phyloP scores from a whole-genome alignment of 2,797 vertebrate species.

The Acrocephalus scirpaceus region DNA sequence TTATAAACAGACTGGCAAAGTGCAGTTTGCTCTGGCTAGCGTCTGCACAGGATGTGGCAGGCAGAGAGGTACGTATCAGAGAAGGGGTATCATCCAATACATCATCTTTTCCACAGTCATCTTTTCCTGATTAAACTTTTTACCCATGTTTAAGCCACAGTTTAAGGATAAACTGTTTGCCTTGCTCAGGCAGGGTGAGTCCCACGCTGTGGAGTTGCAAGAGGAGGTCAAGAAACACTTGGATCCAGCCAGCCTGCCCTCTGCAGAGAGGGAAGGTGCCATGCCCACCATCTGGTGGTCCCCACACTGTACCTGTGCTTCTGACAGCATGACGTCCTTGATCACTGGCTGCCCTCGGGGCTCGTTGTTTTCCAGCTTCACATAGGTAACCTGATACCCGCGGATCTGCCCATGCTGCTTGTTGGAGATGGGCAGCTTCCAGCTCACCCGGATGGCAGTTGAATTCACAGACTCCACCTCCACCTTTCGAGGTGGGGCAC shows the following conservation, averaged over 20 bases:
- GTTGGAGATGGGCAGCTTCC: conserved; percentile 89
- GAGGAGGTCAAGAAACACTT: not conserved
- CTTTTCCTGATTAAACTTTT: not conserved
- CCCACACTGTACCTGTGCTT: conserved; percentile 85
- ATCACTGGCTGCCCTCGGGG: conserved; percentile 87
- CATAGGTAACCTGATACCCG: conserved; percentile 92
- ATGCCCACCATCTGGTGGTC: not conserved
- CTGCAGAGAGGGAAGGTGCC: not conserved
- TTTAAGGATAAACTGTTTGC: not conserved
- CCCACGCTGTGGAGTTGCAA: not conserved
- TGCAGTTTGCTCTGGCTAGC: not conserved
- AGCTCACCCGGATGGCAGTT: conserved; percentile 88
- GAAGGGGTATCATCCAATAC: not conserved
- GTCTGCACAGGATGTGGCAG: not conserved
- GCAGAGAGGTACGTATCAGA: not conserved
- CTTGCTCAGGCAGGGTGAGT: not conserved
- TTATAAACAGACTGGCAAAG: not conserved
- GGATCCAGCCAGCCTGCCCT: not conserved
- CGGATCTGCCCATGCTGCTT: conserved; percentile 93
- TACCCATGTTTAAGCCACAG: not conserved
- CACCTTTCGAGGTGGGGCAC: conserved; percentile 83
- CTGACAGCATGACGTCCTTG: conserved; percentile 87
- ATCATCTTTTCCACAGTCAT: not conserved
- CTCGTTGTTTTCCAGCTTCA: conserved; percentile 88
- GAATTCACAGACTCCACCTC: conserved; percentile 91